Evolutionary conservation across 2,113 vertebrate species (phyloP), one percentile per base, ranked within the genome.

Genomic region (Melanostigma gelatinosum): DNA sequence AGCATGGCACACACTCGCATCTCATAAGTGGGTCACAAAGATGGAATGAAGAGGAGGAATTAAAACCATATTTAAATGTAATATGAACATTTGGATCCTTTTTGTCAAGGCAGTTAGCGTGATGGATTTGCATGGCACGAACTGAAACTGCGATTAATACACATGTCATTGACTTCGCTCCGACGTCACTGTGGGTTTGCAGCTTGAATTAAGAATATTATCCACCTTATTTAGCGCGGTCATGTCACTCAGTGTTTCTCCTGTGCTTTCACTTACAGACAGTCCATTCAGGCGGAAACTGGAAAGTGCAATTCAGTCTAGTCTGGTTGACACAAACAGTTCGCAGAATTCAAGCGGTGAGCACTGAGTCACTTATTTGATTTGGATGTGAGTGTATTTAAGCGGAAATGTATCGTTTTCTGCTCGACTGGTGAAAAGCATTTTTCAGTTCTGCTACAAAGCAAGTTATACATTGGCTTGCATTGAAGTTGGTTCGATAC

Each of bases 301-400:
- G 84, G 98, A 99, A 93, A 92, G 95, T 86, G 97, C 97, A 91
- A 87, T 89, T 64, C 97, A 97, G 88, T 97, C 97, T 85, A 97
- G 96, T 93, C 96, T 97, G 84, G 97, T 97, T 85, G 98, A 99
- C 90, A 95, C 96, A 55, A 99, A 98, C 93, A 99, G 96, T 94
- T 99, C 97, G 3, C 97, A 98, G 75, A 98, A 98, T 93, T 99
- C 98, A 67, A 98, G 96, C 8, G 98, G 98, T 99, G 94, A 97
- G 97, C 80, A 40, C 55, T 66, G 66, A 81, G 24, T 75, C 62
- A 24, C 50, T 74, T 75, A 58, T 74, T 82, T 64, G 29, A 20
- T 69, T 18, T 76, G 24, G 4, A 40, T 75, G 48, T 62, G 24
- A 82, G 58, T 69, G 27, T 55, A 13, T 75, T 27, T 85, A 32